Evolutionary conservation across 2,113 vertebrate genomes (phyloP).

Genomic region (Megaceryle torquata): DNA sequence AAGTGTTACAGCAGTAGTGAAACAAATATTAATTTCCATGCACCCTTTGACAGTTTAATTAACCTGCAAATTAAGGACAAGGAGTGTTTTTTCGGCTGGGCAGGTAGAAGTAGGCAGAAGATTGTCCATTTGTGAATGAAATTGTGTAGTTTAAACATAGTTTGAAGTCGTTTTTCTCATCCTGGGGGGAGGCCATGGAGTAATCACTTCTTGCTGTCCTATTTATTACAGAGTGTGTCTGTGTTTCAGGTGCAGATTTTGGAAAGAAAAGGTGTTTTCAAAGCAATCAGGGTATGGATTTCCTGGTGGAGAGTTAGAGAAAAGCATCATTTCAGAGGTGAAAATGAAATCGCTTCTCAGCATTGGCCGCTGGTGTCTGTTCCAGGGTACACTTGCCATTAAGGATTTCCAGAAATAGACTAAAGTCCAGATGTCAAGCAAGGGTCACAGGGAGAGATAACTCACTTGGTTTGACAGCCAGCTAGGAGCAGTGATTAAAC

Average conservation of each 20-base stretch:
- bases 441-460: not conserved
- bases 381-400: not conserved
- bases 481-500: not conserved
- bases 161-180: not conserved
- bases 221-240: rapidly evolving
- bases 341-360: not conserved
- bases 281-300: not conserved
- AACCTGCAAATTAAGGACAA: not conserved
- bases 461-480: not conserved
- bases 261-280: not conserved
- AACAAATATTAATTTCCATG: not conserved
- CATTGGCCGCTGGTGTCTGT: not conserved
- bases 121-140: not conserved
- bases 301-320: not conserved
- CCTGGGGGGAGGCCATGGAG: not conserved
- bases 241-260: not conserved
- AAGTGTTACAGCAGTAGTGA: not conserved
- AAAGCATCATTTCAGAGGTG: not conserved
- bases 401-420: not conserved
- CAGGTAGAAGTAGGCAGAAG: not conserved
- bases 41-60: not conserved
- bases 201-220: not conserved
- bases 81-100: not conserved
- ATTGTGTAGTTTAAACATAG: not conserved
- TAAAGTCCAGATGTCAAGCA: not conserved